A percentile compares a stretch with the other conserved stretches of the same genome.
These are phyloP conservation scores for Dynastes grantii DNA, from an alignment of 2,888 invertebrate genomes.

Conservation along the genomic window DNA sequence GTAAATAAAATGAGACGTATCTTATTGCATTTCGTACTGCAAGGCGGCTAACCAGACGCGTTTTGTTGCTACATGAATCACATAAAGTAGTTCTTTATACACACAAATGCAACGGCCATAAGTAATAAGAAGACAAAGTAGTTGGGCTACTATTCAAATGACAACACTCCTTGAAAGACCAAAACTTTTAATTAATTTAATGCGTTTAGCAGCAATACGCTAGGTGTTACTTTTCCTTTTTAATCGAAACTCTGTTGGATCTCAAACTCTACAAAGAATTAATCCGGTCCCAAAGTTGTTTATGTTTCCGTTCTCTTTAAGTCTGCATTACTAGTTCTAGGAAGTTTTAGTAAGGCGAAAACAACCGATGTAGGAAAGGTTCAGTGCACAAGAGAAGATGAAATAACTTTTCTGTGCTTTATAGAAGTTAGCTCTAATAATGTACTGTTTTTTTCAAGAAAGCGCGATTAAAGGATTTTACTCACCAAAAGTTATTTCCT, in stretches of 20 bases:
- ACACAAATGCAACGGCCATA: no score
- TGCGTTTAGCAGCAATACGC: not conserved
- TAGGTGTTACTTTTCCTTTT: conserved; percentile 1
- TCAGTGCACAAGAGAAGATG: not conserved
- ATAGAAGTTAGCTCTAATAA: not conserved
- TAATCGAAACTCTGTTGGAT: conserved; percentile 1
- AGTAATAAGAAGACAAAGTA: no score
- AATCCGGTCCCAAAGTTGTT: conserved; percentile 7
- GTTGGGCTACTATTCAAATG: not conserved
- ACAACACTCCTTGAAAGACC: not conserved
- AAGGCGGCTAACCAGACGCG: not conserved
- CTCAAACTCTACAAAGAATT: conserved; percentile 9
- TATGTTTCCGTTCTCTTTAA: not conserved
- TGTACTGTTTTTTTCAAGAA: not conserved
- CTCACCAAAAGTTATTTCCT: not conserved
- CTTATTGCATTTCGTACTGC: not conserved
- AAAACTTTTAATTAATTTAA: conserved; percentile 29
- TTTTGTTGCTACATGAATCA: not conserved
- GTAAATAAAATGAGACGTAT: conserved; percentile 3
- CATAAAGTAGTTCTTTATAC: no score
- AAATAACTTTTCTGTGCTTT: no score
- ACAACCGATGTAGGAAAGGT: not conserved
- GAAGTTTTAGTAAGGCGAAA: not conserved
- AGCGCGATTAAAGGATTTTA: not conserved
- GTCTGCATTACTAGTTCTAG: not conserved